Evolutionary conservation across 2,113 vertebrate genomes (phyloP).

Genomic region (Pedetes capensis): DNA sequence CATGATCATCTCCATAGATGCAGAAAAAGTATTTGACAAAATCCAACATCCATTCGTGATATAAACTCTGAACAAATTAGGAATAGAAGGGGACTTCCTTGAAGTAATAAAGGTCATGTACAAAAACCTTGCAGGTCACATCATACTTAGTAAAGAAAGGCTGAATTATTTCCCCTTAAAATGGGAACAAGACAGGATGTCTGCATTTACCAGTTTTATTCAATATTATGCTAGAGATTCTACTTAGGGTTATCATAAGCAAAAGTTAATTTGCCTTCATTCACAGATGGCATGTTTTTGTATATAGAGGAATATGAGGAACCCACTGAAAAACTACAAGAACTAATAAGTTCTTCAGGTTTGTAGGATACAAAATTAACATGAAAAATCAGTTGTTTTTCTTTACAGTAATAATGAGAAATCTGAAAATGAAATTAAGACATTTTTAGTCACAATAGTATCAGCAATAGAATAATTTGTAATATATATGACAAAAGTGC

Average conservation of each 20-base stretch:
- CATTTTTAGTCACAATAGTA: neutral
- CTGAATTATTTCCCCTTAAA: neutral
- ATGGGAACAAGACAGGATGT: neutral
- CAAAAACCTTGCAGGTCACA: neutral
- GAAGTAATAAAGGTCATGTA: neutral
- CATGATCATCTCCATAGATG: neutral
- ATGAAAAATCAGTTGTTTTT: too few relatives aligned
- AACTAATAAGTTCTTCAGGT: constrained; percentile 3
- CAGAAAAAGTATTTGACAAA: neutral
- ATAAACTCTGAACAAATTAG: too few relatives aligned
- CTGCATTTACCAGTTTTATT: neutral
- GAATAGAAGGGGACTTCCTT: too few relatives aligned
- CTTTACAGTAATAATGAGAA: too few relatives aligned
- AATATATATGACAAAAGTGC: too few relatives aligned
- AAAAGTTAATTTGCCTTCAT: constrained; percentile 31
- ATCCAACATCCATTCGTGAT: too few relatives aligned
- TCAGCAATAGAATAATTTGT: neutral
- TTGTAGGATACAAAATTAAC: neutral
- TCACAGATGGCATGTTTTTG: neutral
- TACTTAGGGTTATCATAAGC: neutral
- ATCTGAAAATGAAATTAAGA: neutral
- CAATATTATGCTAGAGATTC: neutral
- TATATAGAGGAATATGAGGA: neutral
- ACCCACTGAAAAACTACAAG: neutral
- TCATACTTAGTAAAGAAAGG: neutral